A percentile compares a stretch with the other conserved stretches of the same genome.
Evolutionary conservation across 2,113 vertebrate genomes (phyloP).

Genomic region (Gasterosteus nipponicus): DNA sequence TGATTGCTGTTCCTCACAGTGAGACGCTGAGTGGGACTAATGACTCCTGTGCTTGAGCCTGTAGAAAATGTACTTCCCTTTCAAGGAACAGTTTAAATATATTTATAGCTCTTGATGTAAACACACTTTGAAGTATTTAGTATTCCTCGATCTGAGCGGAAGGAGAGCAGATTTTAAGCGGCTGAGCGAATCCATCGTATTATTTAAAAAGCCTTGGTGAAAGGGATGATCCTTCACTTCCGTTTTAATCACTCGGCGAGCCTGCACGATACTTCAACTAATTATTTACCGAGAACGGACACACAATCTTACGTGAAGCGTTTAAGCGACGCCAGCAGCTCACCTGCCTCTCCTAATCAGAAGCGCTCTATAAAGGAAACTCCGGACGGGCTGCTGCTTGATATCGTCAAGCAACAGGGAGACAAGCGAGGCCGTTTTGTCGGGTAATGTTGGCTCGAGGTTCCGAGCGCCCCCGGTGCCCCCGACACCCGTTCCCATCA

Average conservation of each 20-base stretch:
- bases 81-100: not conserved
- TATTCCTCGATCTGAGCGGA: not conserved
- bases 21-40: conserved; percentile 64
- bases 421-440: conserved; percentile 74
- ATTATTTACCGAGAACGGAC: not conserved
- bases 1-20: conserved; percentile 19
- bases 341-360: conserved; percentile 60
- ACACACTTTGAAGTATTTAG: not conserved
- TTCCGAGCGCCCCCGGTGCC: conserved; percentile 34
- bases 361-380: conserved; percentile 81
- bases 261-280: not conserved
- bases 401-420: conserved; percentile 80
- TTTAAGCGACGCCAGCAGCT: not conserved
- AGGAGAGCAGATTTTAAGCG: not conserved
- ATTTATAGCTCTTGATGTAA: not conserved
- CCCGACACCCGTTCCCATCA: conserved; percentile 26
- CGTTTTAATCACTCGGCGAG: not conserved
- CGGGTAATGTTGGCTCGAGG: conserved; percentile 40
- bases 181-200: not conserved
- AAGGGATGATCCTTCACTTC: not conserved
- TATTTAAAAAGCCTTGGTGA: not conserved
- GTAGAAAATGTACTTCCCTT: not conserved
- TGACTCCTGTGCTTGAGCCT: not conserved
- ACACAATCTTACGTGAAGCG: not conserved
- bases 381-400: conserved; percentile 70